Base-by-base conservation (phyloP, 2,888 invertebrate genomes). In the Galerucella nymphaeae region DNA sequence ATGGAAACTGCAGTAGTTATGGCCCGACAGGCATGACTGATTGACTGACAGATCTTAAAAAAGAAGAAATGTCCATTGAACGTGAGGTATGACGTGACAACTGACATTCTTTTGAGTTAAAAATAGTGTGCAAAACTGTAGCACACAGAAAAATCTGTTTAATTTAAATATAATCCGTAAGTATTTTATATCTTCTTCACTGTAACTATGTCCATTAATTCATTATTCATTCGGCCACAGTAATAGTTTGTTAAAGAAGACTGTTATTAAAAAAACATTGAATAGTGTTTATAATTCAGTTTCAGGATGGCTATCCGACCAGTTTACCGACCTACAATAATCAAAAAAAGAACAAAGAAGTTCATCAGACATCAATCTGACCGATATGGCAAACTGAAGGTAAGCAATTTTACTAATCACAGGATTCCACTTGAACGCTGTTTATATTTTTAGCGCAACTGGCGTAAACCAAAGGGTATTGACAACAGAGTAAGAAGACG, bases 391-490 rank as follows among this genome's bases (percentile, higher is more conserved):
- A 97, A 97, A 89, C 90, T 98, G 80, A 96, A 95, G 92, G 95
- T 95, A 87, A 86, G 48, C n/a, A 64, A 3, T 62, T 45, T 38
- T 16, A 14, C 14, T 42, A 18, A 18, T 62, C 4, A 13, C 23
- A 62, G 10, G 16, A 38, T 62, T 42, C 42, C 9, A 42, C 14
- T 5, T 10, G 41, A 13, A 5, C 14, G 14, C 14, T 50, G 30
- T 18, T 45, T 65, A 20, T 61, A 58, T 66, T 85, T 87, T 18
- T 82, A 96, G 96, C 91, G 94, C 81, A 97, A 96, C 92, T 99
- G 99, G 99, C 94, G 99, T 86, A 99, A 98, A 90, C 99, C 99
- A 20, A 98, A 98, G 90, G 99, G 99, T 96, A 99, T 99, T 88
- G 99, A 99, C 90, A 99, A 99, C 93, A 93, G 99, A 88, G 99